Evolutionary conservation across 1,140 invertebrate species (phyloP).

Genomic region (Nasonia longicornis): DNA sequence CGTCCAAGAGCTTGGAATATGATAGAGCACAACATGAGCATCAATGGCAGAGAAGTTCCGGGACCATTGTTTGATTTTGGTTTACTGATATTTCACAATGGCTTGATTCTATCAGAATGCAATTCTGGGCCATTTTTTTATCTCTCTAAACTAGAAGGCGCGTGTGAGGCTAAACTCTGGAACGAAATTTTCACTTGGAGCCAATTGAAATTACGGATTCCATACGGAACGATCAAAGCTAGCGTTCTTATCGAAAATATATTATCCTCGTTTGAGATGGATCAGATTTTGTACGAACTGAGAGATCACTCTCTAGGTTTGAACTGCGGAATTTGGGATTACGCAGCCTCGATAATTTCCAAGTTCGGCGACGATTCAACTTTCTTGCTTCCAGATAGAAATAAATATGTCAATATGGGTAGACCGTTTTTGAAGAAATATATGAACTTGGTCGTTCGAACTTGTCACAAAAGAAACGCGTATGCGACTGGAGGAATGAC

Average conservation of each 20-base stretch:
- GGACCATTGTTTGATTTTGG: slow-evolving; percentile 79
- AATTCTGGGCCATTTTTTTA: slow-evolving; percentile 77
- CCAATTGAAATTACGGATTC: slow-evolving; percentile 71
- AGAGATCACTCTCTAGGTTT: slow-evolving; percentile 78
- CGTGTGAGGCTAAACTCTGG: slow-evolving; percentile 76
- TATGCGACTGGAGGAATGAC: slow-evolving; percentile 81
- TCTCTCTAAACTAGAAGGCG: slow-evolving; percentile 77
- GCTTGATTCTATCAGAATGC: slow-evolving; percentile 66
- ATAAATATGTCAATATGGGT: slow-evolving; percentile 77
- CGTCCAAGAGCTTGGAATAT: slow-evolving; percentile 82
- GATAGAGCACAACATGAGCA: slow-evolving; percentile 78
- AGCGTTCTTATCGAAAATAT: slow-evolving; percentile 83
- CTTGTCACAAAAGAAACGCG: slow-evolving; percentile 74
- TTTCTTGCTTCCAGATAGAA: slow-evolving; percentile 78
- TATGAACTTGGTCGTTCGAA: slow-evolving; percentile 73
- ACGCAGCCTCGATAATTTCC: slow-evolving; percentile 78
- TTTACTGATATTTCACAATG: slow-evolving; percentile 78
- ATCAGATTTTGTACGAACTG: slow-evolving; percentile 78
- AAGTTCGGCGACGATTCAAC: slow-evolving; percentile 72
- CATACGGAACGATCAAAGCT: slow-evolving; percentile 76
- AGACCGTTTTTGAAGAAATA: slow-evolving; percentile 75
- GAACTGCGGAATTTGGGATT: slow-evolving; percentile 84
- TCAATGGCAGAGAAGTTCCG: slow-evolving; percentile 76
- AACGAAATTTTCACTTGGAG: slow-evolving; percentile 81
- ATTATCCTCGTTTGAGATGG: slow-evolving; percentile 77